Evolutionary conservation across 2,888 invertebrate genomes (phyloP), one percentile per base, ranked within the genome.

Genomic region (Lepetodrilus schrolli): DNA sequence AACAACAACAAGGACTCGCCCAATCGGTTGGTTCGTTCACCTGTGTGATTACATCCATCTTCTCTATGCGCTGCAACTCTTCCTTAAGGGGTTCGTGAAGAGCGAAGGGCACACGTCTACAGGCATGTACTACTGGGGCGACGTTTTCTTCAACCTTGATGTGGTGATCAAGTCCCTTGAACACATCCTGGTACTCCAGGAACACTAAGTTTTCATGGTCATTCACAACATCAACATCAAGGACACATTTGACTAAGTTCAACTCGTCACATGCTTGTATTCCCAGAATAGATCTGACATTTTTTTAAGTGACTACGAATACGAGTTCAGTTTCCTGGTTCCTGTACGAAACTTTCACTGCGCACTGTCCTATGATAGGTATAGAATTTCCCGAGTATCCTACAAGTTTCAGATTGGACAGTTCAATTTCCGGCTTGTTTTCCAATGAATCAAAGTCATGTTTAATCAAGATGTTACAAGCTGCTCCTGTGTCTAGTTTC

Each of bases 1-100:
- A n/a, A 78, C 76, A 38, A 75, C 66, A n/a, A 76, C 78, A 47
- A 82, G 21, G 65, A 48, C 66, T 76, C 17, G 66, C 74, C 73
- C 48, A 74, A 38, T 74, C 70, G 0, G 76, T 71, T 30, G 58
- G 50, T 23, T 36, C 36, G 20, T 38, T 68, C 21, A 47, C 48
- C 13, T 72, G 66, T 1, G 58, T n/a, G n/a, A 76, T 76, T 8
- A 76, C 68, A 4, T 26, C 50, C 17, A 66, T 21, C 8, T 66
- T 20, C 58, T 71, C 68, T 74, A 78, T 72, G 4, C 65, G 10
- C n/a, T 74, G 38, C 21, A 78, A 47, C 68, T 78, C 72, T 1
- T 50, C 36, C 43, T 72, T 77, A 8, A 77, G 47, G 5, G 38
- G 26, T n/a, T 77, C 75, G 13, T 73, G 58, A 4, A 79, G 38